A percentile compares a stretch with the other conserved stretches of the same genome.
Conservation (phyloP, 2,888 invertebrate species). For the Andrena dorsata region DNA sequence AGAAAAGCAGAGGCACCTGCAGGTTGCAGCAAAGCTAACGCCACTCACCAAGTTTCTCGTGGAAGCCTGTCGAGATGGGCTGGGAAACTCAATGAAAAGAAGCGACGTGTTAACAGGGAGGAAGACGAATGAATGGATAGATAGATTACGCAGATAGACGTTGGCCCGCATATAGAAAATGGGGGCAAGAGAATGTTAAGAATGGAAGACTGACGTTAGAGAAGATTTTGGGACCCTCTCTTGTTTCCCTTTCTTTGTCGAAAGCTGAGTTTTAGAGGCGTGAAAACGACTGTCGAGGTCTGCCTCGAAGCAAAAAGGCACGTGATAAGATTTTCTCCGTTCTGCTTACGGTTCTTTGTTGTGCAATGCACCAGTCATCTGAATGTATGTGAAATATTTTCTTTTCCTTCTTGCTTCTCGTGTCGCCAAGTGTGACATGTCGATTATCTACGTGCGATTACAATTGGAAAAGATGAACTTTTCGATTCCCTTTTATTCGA, state of each 20-base stretch:
- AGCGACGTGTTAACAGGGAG: too few relatives aligned
- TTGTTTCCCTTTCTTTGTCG: neutral
- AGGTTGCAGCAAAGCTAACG: neutral
- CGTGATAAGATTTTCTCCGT: constrained; percentile 14
- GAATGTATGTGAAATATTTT: constrained; percentile 10
- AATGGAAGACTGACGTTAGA: neutral
- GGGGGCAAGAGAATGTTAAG: neutral
- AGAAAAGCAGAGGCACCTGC: neutral
- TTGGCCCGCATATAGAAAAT: neutral
- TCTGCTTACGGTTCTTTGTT: constrained; percentile 3
- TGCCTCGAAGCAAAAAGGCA: neutral
- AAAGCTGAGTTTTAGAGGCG: neutral
- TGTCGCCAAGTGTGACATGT: neutral
- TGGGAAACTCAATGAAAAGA: neutral
- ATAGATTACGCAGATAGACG: constrained; percentile 11
- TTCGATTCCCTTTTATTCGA: neutral
- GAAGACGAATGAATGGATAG: constrained; percentile 16
- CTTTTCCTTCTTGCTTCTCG: neutral
- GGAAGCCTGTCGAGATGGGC: neutral
- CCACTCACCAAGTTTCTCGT: neutral
- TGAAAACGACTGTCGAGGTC: constrained; percentile 6
- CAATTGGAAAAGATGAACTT: neutral
- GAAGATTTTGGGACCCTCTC: neutral
- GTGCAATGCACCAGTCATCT: neutral
- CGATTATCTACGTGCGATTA: neutral